Evolutionary conservation across 2,888 invertebrate species (phyloP), one percentile per base, ranked within the genome.

Genomic region (Phengaris alcon): DNA sequence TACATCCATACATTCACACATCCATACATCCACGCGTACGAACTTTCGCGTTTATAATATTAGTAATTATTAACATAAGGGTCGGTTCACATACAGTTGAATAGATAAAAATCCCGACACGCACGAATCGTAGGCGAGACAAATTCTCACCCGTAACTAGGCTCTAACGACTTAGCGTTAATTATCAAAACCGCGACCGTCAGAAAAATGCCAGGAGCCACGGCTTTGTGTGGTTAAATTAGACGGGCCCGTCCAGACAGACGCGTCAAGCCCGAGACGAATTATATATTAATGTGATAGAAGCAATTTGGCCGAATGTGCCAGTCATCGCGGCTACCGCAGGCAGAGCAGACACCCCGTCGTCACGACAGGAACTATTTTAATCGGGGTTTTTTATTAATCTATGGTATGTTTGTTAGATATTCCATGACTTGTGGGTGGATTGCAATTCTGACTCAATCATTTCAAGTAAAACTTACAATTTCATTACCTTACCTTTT

Each of bases 211-310:
- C 82, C 85, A 86, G 88, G 86, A 88, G 88, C 90, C 88, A 89
- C 88, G 86, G 90, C 87, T 86, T 92, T 92, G 91, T 92, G 86
- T 88, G 86, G 84, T 87, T 90, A 90, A 91, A 91, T 91, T 90
- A 92, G 91, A 90, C 90, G 90, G 87, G 86, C 85, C 79, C 87
- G 88, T 87, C 85, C 83, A 82, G 78, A 80, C 80, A 79, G 85
- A 83, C 82, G 83, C 83, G 82, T 81, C 64, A 72, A 74, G 73
- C 54, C 75, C 77, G 75, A 75, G 80, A 80, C 84, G 85, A 82
- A 83, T 85, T 83, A 84, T 82, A 86, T 90, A 89, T 86, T 85
- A 86, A 84, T 88, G 87, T 84, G 88, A 89, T 90, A 85, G 84
- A 89, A 88, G 87, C 85, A 90, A 91, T 90, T 90, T 88, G 85